Conservation (phyloP, 2,888 invertebrate species). For the Sesamia inferens region DNA sequence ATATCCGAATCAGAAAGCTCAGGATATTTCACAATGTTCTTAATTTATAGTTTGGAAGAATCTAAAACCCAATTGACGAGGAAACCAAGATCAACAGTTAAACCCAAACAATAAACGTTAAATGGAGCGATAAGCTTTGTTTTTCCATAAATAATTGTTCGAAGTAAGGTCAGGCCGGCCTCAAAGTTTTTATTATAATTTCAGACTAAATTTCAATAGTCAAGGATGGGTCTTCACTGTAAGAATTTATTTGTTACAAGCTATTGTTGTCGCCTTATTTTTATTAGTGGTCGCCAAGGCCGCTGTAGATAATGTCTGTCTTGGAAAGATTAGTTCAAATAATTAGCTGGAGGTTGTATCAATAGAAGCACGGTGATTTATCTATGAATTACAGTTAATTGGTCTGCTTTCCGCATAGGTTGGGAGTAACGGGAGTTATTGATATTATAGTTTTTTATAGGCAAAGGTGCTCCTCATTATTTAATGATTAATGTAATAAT, state of each 20-base stretch:
- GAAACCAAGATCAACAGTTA: slow-evolving; percentile 47
- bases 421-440: slow-evolving; percentile 36
- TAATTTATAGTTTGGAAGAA: not conserved
- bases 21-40: not conserved
- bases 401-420: slow-evolving; percentile 30
- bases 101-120: slow-evolving; percentile 56
- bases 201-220: slow-evolving; percentile 55
- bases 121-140: slow-evolving; percentile 65
- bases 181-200: slow-evolving; percentile 56
- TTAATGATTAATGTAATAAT: no score
- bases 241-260: slow-evolving; percentile 41
- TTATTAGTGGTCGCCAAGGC: slow-evolving; percentile 51
- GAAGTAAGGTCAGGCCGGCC: slow-evolving; percentile 59
- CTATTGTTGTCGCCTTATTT: slow-evolving; percentile 51
- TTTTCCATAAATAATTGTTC: slow-evolving; percentile 62
- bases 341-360: slow-evolving; percentile 49
- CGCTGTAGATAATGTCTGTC: slow-evolving; percentile 6
- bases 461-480: slow-evolving; percentile 4
- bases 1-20: not conserved
- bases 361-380: slow-evolving; percentile 38
- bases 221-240: slow-evolving; percentile 58
- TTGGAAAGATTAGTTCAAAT: slow-evolving; percentile 33
- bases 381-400: slow-evolving; percentile 41
- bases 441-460: slow-evolving; percentile 15
- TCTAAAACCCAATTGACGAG: slow-evolving; percentile 35